Evolutionary conservation across 1,140 invertebrate genomes (phyloP), one percentile per base, ranked within the genome.

Genomic region (Hirudo medicinalis): DNA sequence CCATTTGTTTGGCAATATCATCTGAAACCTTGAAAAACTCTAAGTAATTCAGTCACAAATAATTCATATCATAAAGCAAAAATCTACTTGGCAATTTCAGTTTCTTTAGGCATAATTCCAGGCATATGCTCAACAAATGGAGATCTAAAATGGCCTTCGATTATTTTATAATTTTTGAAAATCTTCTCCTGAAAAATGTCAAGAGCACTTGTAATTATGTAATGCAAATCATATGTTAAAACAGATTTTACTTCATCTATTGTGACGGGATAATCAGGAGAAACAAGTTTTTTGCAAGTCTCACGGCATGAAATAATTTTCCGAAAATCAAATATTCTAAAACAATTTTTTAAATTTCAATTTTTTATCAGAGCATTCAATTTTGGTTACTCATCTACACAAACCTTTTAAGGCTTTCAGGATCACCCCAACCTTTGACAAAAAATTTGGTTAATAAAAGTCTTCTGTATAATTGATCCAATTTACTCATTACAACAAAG

Each of bases 391-490:
- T 49, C 3, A 49, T 49, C 43, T 49, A n/a, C 57, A 25, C 22
- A 63, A 85, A 94, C 93, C 89, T 89, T 82, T 89, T 88, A 53
- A 97, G 85, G 83, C 90, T 89, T 77, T 94, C 89, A 11, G 94
- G 91, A 76, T 90, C 89, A 11, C 95, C 95, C 94, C 94, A 99
- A 75, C 94, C 94, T 85, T 93, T 92, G 0, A 89, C 90, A 79
- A 97, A 98, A 81, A 97, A 94, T 81, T 91, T 92, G 0, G 91
- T 90, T 54, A 97, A 83, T 29, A 97, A 84, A 78, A 96, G 86
- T 79, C 88, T 89, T 77, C 94, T 84, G 80, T 95, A 97, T 68
- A 95, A 85, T 68, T 90, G 87, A 82, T 97, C 94, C 75, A 95
- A 82, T 72, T 78, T 80, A 76, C 85, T 86, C 74, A 73, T 75